These are phyloP conservation scores for Drosophila elegans DNA, from an alignment of 1,140 invertebrate species.

Conservation along the genomic window DNA sequence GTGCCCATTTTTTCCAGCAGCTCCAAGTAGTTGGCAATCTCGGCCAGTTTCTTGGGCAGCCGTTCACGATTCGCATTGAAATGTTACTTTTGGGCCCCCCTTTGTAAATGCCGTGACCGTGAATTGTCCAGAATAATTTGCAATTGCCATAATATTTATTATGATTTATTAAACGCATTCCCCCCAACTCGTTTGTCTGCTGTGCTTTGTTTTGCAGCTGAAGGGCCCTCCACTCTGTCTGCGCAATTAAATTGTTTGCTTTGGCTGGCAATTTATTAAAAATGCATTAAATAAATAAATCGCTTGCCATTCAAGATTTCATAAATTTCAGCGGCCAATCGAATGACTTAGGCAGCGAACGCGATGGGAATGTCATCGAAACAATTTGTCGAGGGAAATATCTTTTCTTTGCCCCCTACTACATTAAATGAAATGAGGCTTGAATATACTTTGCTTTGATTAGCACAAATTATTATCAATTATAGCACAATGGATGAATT, in stretches of 20 bases:
- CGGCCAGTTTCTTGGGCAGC: conserved; percentile 22
- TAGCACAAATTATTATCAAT: not conserved
- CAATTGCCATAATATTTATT: conserved; percentile 80
- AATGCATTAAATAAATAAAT: conserved; percentile 79
- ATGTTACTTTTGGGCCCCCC: conserved; percentile 46
- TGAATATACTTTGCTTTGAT: not conserved
- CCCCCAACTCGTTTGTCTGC: conserved; percentile 15
- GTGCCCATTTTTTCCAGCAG: conserved; percentile 39
- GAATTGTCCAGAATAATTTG: conserved; percentile 78
- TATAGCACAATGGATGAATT: no score
- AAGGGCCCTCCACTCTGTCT: conserved; percentile 67
- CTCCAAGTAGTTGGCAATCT: conserved; percentile 7
- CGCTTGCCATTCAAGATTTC: conserved; percentile 62
- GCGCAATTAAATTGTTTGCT: conserved; percentile 78
- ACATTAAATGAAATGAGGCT: not conserved
- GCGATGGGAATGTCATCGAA: conserved; percentile 44
- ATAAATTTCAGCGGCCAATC: conserved; percentile 60
- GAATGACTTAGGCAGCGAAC: conserved; percentile 72
- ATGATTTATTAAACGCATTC: conserved; percentile 77
- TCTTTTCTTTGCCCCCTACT: no score
- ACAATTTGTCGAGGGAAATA: conserved; percentile 48
- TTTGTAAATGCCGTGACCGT: conserved; percentile 64
- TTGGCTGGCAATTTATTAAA: conserved; percentile 75
- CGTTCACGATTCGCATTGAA: conserved; percentile 59
- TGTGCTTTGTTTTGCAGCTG: conserved; percentile 2